Evolutionary conservation across 2,113 vertebrate species (phyloP), one percentile per base, ranked within the genome.

Genomic region (Scophthalmus maximus): DNA sequence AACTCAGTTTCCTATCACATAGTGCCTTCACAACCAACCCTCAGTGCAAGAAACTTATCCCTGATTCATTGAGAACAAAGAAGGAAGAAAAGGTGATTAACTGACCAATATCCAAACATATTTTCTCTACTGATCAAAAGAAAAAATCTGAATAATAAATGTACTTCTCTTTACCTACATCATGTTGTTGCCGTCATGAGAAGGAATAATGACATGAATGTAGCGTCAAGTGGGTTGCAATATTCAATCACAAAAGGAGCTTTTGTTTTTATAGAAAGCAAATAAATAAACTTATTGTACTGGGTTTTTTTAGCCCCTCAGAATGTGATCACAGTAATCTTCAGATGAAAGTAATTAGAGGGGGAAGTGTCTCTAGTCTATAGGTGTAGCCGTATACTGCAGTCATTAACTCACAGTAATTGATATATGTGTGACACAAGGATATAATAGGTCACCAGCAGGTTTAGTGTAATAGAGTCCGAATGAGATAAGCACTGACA

Each of bases 301-400:
- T 51, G 56, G 25, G 9, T 26, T 38, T 42, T 30, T 52, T 58
- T 4, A 25, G 22, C 52, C 20, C 25, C 50, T 44, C n/a, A 51
- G 32, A 38, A 30, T 49, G 46, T 15, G 47, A 70, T 66, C 56
- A 61, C 26, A 66, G 30, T 62, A 67, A 67, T 67, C 49, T 56
- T 67, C 26, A 36, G 25, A 67, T 32, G 38, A 46, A 42, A 60
- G 38, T 42, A 42, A 67, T 67, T 56, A 42, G 17, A 23, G 49
- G 32, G 25, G 17, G 11, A 65, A 42, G 25, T 44, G 66, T 42
- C 3, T 1, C 12, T 11, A 18, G 32, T 18, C 32, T 51, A 18
- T 56, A 10, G n/a, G 56, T 27, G 64, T 22, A 27, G 52, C 34
- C 46, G 12, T 27, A 18, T 8, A 29, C 26, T 20, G 47, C n/a